These are phyloP conservation scores for Malacoctenus gilli DNA, from an alignment of 2,797 vertebrate genomes.

Conservation along the genomic window DNA sequence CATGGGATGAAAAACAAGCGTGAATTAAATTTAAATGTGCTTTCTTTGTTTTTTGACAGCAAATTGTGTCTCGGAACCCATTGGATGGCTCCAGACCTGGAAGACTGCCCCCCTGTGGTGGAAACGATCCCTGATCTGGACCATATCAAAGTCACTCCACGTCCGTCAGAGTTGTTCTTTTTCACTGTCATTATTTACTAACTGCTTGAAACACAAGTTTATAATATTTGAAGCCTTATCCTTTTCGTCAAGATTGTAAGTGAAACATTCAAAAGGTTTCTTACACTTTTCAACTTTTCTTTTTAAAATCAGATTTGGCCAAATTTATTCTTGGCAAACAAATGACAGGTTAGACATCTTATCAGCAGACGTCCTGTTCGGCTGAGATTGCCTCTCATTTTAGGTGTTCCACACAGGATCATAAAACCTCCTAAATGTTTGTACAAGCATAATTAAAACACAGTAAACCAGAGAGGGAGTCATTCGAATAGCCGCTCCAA, in stretches of 20 bases:
- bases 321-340: not conserved
- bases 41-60: slow-evolving; percentile 59
- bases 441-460: not conserved
- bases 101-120: slow-evolving; percentile 68
- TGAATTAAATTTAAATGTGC: too few relatives aligned
- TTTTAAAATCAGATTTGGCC: too few relatives aligned
- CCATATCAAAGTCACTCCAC: slow-evolving; percentile 66
- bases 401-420: not conserved
- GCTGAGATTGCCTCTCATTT: not conserved
- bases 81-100: slow-evolving; percentile 71
- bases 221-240: too few relatives aligned
- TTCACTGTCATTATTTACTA: too few relatives aligned
- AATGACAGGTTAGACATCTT: too few relatives aligned
- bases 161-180: slow-evolving; percentile 63
- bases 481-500: not conserved
- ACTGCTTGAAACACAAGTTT: too few relatives aligned
- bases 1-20: too few relatives aligned
- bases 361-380: not conserved
- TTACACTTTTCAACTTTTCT: too few relatives aligned
- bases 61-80: slow-evolving; percentile 61
- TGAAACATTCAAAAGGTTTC: too few relatives aligned
- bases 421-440: too few relatives aligned
- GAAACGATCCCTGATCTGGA: slow-evolving; percentile 76
- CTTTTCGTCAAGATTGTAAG: too few relatives aligned
- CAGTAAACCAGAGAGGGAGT: not conserved